Evolutionary conservation across 2,113 vertebrate species (phyloP).

Genomic region (Pluvianellus socialis): DNA sequence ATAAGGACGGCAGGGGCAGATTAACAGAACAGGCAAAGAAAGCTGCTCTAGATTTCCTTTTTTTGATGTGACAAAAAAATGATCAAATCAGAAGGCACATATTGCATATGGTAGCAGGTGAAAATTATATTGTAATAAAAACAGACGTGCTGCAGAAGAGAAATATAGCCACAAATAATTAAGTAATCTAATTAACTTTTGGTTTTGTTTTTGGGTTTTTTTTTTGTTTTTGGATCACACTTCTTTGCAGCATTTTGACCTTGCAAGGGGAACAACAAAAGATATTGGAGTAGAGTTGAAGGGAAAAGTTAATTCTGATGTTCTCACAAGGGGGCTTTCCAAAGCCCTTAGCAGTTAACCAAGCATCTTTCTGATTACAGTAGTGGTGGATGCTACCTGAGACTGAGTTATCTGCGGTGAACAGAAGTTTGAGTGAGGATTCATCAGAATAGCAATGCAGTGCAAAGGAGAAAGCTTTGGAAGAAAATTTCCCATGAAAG

Average conservation of each 20-base stretch:
- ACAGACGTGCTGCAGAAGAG: neutral
- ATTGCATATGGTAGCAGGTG: neutral
- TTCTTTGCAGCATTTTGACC: neutral
- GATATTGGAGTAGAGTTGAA: neutral
- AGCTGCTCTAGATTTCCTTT: neutral
- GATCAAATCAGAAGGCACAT: neutral
- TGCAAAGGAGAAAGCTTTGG: neutral
- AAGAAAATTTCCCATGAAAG: neutral
- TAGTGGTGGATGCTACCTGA: neutral
- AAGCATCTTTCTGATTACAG: neutral
- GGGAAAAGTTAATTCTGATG: neutral
- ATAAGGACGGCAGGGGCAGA: neutral
- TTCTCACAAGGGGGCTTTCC: neutral
- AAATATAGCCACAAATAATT: neutral
- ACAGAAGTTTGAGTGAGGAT: neutral
- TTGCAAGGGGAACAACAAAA: neutral
- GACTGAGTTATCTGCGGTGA: neutral
- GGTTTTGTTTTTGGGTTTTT: neutral
- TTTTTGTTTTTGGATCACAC: neutral
- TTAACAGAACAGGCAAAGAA: neutral
- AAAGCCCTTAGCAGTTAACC: neutral
- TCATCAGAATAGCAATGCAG: neutral
- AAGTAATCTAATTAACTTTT: neutral
- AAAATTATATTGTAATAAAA: neutral
- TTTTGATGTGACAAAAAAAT: neutral